Evolutionary conservation across 2,797 vertebrate genomes (phyloP).

Genomic region (Hapalemur alaotrensis): DNA sequence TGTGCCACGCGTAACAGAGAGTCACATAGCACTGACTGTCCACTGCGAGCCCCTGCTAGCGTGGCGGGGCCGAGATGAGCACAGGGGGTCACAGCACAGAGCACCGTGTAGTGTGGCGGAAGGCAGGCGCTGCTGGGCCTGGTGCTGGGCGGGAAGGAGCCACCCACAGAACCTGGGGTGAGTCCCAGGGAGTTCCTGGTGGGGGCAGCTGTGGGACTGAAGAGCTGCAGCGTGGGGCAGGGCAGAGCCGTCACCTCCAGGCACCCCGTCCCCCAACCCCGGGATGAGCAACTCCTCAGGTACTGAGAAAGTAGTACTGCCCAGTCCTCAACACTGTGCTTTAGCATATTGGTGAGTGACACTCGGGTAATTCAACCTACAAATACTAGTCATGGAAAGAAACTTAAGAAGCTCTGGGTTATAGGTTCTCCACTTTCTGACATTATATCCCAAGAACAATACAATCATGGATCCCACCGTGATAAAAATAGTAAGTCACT

Average conservation of each 20-base stretch:
- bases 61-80: neutral
- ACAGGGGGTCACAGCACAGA: neutral
- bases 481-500: neutral
- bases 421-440: no score
- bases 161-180: neutral
- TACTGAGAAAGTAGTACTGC: neutral
- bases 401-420: neutral
- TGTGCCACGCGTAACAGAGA: neutral
- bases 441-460: neutral
- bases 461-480: no score
- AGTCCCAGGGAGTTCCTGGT: neutral
- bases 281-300: neutral
- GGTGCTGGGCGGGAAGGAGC: neutral
- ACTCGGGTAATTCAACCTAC: no score
- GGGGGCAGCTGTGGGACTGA: neutral
- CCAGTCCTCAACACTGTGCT: neutral
- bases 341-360: no score
- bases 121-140: neutral
- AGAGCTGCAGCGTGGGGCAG: neutral
- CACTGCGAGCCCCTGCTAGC: neutral
- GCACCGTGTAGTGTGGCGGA: rapidly evolving
- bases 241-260: neutral
- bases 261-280: neutral
- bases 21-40: neutral
- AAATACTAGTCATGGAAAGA: neutral